Evolutionary conservation across 1,140 invertebrate genomes (phyloP), one percentile per base, ranked within the genome.

Genomic region (Doryteuthis pealeii): DNA sequence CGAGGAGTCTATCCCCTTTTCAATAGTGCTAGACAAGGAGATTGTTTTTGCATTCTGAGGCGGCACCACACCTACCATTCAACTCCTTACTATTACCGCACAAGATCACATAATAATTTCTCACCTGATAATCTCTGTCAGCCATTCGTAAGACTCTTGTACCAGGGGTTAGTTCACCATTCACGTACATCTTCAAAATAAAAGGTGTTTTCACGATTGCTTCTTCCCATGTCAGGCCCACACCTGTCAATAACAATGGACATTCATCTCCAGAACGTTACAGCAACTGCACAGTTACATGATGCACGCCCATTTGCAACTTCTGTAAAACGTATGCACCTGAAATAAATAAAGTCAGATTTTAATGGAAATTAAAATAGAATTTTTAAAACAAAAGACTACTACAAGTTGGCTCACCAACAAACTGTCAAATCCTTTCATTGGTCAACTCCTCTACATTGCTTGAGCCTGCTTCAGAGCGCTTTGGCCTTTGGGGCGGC

Each of bases 211-310:
- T 58, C n/a, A 5, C 70, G 31, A n/a, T n/a, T n/a, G 10, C 40
- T 32, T 30, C 72, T 26, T 6, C 72, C 40, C 54, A 70, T 71
- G 6, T 35, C 43, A 26, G 71, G 71, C 40, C 76, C 72, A 67
- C 84, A 82, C 32, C 78, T 75, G 70, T 85, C 84, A 71, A 85
- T 80, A 10, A 84, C 73, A 43, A 84, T 72, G 43, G 84, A 82
- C 66, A n/a, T n/a, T 82, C 80, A 74, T 83, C 80, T 31, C 71
- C 77, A 5, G 78, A 77, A 26, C 69, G 75, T n/a, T 12, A 82
- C 79, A 65, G 81, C 77, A 14, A 83, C 81, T 35, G 79, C 81
- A 76, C 82, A 84, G 72, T 80, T 83, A 69, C 84, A 83, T n/a
- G 78, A 67, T 26, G 58, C 73, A 69, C 75, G 73, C 43, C 58